A percentile compares a stretch with the other conserved stretches of the same genome.
Conservation (phyloP, 2,113 vertebrate species). For the Engystomops pustulosus region DNA sequence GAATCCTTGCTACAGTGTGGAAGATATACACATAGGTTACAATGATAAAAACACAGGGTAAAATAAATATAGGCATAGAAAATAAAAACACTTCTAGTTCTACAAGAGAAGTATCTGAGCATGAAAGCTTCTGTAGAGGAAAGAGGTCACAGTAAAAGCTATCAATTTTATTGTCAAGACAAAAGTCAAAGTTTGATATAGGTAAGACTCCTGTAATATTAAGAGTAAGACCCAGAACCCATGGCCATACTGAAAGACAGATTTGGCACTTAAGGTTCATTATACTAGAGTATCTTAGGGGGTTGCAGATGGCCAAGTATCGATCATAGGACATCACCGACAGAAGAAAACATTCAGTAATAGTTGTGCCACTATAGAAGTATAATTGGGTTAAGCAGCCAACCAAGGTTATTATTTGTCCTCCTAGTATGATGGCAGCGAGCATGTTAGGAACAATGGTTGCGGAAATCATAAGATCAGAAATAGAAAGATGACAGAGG, state of each 20-base stretch:
- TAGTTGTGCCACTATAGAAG: slow-evolving; percentile 43
- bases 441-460: no score
- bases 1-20: neutral
- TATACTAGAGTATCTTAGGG: slow-evolving; percentile 59
- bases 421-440: neutral
- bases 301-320: slow-evolving; percentile 63
- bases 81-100: neutral
- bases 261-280: slow-evolving; percentile 35
- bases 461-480: no score
- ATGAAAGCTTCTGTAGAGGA: slow-evolving; percentile 25
- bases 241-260: slow-evolving; percentile 10
- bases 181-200: slow-evolving; percentile 5
- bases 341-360: slow-evolving; percentile 59
- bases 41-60: slow-evolving; percentile 14
- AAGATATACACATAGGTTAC: slow-evolving; percentile 46
- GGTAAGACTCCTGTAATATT: neutral
- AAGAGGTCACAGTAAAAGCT: slow-evolving; percentile 16
- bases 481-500: no score
- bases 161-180: slow-evolving; percentile 9
- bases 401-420: slow-evolving; percentile 15
- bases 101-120: slow-evolving; percentile 19
- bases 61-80: slow-evolving; percentile 13
- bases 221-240: neutral
- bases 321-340: slow-evolving; percentile 62
- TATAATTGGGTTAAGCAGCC: slow-evolving; percentile 60